Percentiles rank a stretch among this genome's conserved stretches.
Evolutionary conservation across 2,113 vertebrate genomes (phyloP).

Genomic region (Protobothrops mucrosquamatus): DNA sequence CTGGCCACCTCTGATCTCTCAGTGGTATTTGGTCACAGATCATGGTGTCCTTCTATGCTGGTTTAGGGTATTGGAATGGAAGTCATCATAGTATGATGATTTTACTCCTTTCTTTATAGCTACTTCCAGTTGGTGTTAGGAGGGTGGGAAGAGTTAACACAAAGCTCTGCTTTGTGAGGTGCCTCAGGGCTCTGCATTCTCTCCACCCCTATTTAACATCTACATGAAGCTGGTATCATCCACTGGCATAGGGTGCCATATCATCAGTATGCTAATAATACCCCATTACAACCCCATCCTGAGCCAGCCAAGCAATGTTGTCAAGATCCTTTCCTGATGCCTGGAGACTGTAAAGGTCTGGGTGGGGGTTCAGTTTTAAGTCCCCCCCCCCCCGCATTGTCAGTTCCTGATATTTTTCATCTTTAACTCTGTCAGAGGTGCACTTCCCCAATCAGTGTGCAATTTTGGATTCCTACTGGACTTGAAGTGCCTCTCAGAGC

Average conservation of each 20-base stretch:
- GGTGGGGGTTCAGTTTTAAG: neutral
- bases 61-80: neutral
- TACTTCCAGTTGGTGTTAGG: neutral
- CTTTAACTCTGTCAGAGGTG: neutral
- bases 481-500: neutral
- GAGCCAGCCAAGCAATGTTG: neutral
- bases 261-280: neutral
- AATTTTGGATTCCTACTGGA: neutral
- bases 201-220: neutral
- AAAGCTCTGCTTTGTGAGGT: neutral
- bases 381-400: neutral
- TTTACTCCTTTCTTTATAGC: neutral
- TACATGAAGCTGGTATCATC: neutral
- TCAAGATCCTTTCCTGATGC: neutral
- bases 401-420: neutral
- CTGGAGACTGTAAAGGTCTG: neutral
- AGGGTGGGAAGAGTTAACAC: neutral
- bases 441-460: neutral
- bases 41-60: neutral
- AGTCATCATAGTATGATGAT: neutral
- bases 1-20: neutral
- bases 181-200: neutral
- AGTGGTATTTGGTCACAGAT: neutral
- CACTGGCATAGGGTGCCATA: neutral
- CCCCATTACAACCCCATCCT: neutral